Base-by-base conservation (phyloP, 2,797 vertebrate genomes). In the Danio aesculapii region DNA sequence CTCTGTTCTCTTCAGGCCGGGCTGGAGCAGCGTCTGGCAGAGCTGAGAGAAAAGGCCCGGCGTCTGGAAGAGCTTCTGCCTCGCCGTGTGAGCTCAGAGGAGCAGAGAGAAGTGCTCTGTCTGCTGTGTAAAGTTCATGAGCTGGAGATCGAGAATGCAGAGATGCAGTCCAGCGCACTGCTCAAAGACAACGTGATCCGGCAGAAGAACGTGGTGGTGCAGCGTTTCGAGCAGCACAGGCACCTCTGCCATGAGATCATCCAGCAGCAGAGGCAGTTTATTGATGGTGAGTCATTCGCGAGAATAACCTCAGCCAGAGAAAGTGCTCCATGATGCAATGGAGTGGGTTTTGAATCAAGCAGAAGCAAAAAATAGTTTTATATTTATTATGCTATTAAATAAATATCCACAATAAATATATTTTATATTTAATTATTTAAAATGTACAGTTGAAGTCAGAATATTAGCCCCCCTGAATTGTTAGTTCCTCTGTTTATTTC, bases 51-150 rank as follows among this genome's bases (percentile, higher is more conserved):
- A 6, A 92, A 88, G 30, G 92, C 94, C 0, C 93, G 89, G 6
- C 88, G 84, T 57, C 73, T 96, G 71, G 96, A 97, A 89, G 96
- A 97, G 89, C 91, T 95, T 78, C 92, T 96, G 21, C 94, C 94
- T 0, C 90, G 88, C 30, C 87, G 90, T 49, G 93, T 96, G 70
- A 93, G 95, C 90, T 97, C 94, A 0, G 94, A 95, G 84, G 94
- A 96, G 89, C 96, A 96, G 88, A 92, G 91, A 0, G 96, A 98
- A 88, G 93, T 95, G 47, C 92, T 97, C 63, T 90, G 93, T 55
- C 94, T 98, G 69, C 95, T 97, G 59, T 95, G 96, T 89, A 96
- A 93, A 52, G 95, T 97, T 69, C 97, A 96, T 3, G 95, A 96
- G 88, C 94, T 97, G 76, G 95, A 97, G 91, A 94, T 96, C 19